Percentiles rank a stretch among this genome's conserved stretches.
Conservation (phyloP, 1,140 invertebrate species). For the Procambarus clarkii region DNA sequence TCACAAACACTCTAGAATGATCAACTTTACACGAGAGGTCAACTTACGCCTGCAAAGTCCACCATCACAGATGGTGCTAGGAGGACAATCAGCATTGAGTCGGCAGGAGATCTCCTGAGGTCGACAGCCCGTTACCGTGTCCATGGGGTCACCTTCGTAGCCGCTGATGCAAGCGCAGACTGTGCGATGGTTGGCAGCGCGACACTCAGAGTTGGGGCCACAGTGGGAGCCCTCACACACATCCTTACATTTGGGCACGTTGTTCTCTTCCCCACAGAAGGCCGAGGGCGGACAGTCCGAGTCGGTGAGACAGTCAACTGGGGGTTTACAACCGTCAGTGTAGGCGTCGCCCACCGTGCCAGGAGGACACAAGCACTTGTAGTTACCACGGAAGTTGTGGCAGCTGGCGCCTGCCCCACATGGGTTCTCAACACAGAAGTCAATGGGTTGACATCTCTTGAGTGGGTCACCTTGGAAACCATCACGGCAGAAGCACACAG, state of each 20-base stretch:
- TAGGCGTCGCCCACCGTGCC: constrained; percentile 90
- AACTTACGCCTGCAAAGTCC: constrained; percentile 86
- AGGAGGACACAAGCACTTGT: constrained; percentile 86
- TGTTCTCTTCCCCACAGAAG: constrained; percentile 83
- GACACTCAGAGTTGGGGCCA: constrained; percentile 89
- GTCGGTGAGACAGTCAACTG: constrained; percentile 86
- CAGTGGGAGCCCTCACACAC: constrained; percentile 86
- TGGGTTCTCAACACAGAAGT: constrained; percentile 86
- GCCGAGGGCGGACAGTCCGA: constrained; percentile 87
- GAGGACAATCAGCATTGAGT: constrained; percentile 83
- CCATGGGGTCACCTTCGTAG: constrained; percentile 85
- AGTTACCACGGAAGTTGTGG: constrained; percentile 87
- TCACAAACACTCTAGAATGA: neutral
- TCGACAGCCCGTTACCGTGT: constrained; percentile 84
- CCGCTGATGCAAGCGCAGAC: constrained; percentile 86
- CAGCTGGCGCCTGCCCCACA: constrained; percentile 90
- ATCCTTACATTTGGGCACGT: constrained; percentile 86
- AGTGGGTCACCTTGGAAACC: constrained; percentile 88
- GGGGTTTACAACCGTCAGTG: constrained; percentile 83
- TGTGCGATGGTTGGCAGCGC: constrained; percentile 83
- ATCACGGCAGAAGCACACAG: constrained; percentile 89
- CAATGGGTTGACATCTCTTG: constrained; percentile 83
- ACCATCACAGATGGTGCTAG: constrained; percentile 88
- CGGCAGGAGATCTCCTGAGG: constrained; percentile 85
- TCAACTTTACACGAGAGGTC: neutral